Conservation (phyloP, 2,113 vertebrate genomes). For the Nesoenas mayeri region DNA sequence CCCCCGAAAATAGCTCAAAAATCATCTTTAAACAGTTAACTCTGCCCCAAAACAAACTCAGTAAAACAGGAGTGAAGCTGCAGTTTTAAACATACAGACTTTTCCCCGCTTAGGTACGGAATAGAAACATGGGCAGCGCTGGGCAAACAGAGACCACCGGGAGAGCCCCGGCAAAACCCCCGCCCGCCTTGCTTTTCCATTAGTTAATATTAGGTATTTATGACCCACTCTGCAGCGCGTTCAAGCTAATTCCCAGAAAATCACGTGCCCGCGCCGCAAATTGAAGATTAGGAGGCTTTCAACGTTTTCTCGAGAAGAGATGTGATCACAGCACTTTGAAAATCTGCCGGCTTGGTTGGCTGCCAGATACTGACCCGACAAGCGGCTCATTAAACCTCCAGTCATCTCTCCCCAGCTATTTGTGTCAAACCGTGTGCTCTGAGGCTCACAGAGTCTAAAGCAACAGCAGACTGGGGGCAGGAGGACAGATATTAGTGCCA, state of each 20-base stretch:
- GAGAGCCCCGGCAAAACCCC: not conserved
- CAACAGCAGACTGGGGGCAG: not conserved
- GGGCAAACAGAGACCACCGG: not conserved
- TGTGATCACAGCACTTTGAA: not conserved
- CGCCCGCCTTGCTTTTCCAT: not conserved
- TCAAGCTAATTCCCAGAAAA: not conserved
- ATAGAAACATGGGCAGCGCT: not conserved
- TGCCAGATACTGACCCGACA: not conserved
- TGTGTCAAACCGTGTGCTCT: not conserved
- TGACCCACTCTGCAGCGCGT: not conserved
- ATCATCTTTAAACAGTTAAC: not conserved
- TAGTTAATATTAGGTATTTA: not conserved
- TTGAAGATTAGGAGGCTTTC: not conserved
- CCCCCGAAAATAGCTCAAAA: not conserved
- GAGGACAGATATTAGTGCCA: not conserved
- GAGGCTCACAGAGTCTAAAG: not conserved
- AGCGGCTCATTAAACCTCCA: not conserved
- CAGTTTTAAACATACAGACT: not conserved
- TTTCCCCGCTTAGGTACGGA: not conserved
- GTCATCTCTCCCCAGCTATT: not conserved
- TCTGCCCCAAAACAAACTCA: not conserved
- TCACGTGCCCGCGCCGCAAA: not conserved
- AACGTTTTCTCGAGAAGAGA: not conserved
- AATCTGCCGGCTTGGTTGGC: not conserved
- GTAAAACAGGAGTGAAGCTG: not conserved